A percentile compares a stretch with the other conserved stretches of the same genome.
phyloP scores from a whole-genome alignment of 1,140 invertebrate genomes.

The Sitophilus oryzae region DNA sequence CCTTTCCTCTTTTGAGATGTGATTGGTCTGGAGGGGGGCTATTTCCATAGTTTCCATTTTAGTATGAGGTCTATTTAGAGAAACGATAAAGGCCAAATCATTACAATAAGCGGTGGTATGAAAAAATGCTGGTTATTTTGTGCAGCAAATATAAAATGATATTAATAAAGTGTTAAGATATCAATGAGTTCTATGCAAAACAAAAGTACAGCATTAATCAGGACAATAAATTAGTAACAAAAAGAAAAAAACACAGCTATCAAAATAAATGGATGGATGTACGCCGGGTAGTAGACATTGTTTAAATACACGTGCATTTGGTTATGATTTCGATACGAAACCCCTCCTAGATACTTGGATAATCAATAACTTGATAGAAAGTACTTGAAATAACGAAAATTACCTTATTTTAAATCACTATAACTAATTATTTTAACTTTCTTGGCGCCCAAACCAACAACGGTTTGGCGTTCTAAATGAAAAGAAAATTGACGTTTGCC shows the following conservation, averaged over 20 bases:
- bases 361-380: too few relatives aligned
- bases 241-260: neutral
- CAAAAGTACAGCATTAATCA: neutral
- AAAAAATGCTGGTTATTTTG: too few relatives aligned
- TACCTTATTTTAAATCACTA: neutral
- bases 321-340: neutral
- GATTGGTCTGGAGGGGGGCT: conserved; percentile 19
- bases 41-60: conserved; percentile 31
- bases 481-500: conserved; percentile 7
- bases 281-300: neutral
- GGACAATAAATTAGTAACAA: neutral
- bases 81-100: neutral
- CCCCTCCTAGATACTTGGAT: neutral
- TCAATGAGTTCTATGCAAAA: too few relatives aligned
- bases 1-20: conserved; percentile 28
- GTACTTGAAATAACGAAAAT: neutral
- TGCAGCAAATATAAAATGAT: too few relatives aligned
- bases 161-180: too few relatives aligned
- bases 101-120: neutral
- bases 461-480: conserved; percentile 6
- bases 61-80: conserved; percentile 1
- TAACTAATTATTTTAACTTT: neutral
- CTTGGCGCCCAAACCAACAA: conserved; percentile 18
- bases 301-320: neutral
- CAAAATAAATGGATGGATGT: neutral